Conservation (phyloP, 2,113 vertebrate species). For the Oreochromis niloticus region DNA sequence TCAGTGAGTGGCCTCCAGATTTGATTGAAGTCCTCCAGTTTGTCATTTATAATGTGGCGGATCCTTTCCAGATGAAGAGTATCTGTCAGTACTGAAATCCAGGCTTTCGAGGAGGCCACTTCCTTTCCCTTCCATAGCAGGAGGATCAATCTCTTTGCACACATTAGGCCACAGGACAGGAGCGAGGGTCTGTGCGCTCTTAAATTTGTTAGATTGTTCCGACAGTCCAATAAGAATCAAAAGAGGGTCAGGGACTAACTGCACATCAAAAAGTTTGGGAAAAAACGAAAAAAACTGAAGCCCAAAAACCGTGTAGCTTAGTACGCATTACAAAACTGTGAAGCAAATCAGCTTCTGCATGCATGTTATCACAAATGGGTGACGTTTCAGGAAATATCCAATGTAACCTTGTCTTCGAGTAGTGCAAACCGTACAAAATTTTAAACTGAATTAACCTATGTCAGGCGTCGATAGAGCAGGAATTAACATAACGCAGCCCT, state of each 20-base stretch:
- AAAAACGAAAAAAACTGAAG: fast-evolving
- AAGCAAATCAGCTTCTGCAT: no score
- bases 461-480: no score
- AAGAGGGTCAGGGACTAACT: background rate
- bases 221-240: background rate
- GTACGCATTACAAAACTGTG: no score
- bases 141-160: background rate
- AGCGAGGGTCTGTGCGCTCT: background rate
- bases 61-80: background rate
- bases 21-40: background rate
- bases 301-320: no score
- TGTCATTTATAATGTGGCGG: background rate
- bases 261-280: background rate
- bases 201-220: background rate
- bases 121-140: background rate
- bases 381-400: no score
- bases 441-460: no score
- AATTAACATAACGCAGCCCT: no score
- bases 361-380: no score
- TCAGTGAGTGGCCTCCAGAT: background rate
- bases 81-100: background rate
- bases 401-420: no score
- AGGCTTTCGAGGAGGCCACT: background rate
- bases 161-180: background rate
- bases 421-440: no score